phyloP scores from a whole-genome alignment of 2,113 vertebrate species.

The Crocuta crocuta region DNA sequence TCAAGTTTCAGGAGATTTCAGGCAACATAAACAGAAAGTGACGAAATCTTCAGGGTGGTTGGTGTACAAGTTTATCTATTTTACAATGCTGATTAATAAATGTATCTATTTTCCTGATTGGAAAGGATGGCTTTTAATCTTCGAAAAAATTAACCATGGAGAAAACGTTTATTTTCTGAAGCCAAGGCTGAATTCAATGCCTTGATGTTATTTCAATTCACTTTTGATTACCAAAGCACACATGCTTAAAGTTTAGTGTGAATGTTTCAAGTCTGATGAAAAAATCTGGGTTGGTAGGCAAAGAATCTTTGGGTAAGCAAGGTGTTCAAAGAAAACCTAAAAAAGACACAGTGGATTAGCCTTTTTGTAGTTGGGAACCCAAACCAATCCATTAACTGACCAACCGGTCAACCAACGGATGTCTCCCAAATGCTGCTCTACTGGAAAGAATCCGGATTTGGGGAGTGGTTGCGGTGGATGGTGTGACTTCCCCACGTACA shows the following conservation, averaged over 20 bases:
- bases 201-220: conserved; percentile 24
- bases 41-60: background rate
- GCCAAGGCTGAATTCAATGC: background rate
- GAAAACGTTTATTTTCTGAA: conserved; percentile 9
- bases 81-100: background rate
- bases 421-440: background rate
- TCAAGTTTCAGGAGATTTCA: conserved; percentile 38
- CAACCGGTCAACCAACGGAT: background rate
- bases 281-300: background rate
- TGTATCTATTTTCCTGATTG: background rate
- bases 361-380: conserved; percentile 24
- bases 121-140: conserved; percentile 3
- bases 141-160: background rate
- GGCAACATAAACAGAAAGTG: background rate
- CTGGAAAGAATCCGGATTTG: background rate
- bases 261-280: conserved; percentile 20
- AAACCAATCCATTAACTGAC: background rate
- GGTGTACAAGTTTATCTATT: background rate
- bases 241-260: conserved; percentile 12
- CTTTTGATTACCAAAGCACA: background rate
- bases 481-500: background rate
- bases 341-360: background rate
- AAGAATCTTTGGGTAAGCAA: conserved; percentile 31
- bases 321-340: background rate
- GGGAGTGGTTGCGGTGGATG: background rate